Evolutionary conservation across 1,140 invertebrate genomes (phyloP), one percentile per base, ranked within the genome.

Genomic region (Agrilus planipennis): DNA sequence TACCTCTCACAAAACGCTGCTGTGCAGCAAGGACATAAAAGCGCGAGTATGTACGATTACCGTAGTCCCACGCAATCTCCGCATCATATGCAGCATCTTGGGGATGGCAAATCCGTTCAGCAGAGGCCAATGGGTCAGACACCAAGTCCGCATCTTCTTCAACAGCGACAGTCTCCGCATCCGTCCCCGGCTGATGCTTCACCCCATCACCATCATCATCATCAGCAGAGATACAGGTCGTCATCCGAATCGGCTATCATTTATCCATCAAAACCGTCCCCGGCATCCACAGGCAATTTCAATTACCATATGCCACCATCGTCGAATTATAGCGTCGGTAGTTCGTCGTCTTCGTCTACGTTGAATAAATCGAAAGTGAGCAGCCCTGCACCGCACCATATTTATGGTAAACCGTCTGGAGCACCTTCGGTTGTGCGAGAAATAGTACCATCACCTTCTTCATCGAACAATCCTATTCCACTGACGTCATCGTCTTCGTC

Each of bases 351-450:
- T n/a, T 62, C 64, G 11, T 68, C 70, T 0, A n/a, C n/a, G n/a
- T n/a, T n/a, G n/a, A n/a, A n/a, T n/a, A 83, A 83, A 52, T 75
- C 79, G 2, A 84, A 83, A 66, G 81, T 84, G 9, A 81, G 75
- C 47, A 82, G 79, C 55, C 82, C 82, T 3, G 79, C 81, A 34
- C 79, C 81, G n/a, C 77, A 75, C 27, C 79, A 86, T 46, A 77
- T 85, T 39, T 84, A 83, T 54, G 75, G 79, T 3, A 82, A 81
- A 58, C 78, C 79, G 5, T 72, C 69, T 45, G 68, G 79, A 48
- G 69, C 77, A 45, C 70, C 75, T 43, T 63, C 77, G 39, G 68
- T 72, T 58, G 55, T 76, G 46, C 57, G 63, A 18, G 66, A 66
- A 29, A 69, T 72, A 19, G 54, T 22, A 25, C 44, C 14, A 22